Conservation (phyloP, 2,888 invertebrate genomes). For the Leucania comma region DNA sequence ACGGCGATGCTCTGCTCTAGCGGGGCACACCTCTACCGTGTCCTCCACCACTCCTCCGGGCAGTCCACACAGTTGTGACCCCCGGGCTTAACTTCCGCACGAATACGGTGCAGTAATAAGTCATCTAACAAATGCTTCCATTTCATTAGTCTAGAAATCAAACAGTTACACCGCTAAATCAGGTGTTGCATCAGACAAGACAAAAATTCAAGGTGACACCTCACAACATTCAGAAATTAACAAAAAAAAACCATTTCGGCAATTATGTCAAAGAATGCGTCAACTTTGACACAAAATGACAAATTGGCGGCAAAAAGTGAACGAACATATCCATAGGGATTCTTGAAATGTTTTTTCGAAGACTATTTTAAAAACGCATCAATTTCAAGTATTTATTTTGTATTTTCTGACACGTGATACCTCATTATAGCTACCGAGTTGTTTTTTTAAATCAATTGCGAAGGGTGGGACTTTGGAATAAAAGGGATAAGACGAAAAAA, state of each 20-base stretch:
- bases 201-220: not conserved
- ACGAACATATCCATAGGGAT: slow-evolving; percentile 62
- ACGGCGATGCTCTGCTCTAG: too few relatives aligned
- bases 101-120: too few relatives aligned
- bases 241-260: slow-evolving; percentile 20
- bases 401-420: slow-evolving; percentile 60
- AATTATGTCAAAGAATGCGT: slow-evolving; percentile 20
- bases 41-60: too few relatives aligned
- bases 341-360: slow-evolving; percentile 58
- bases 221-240: not conserved
- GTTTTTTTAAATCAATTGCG: slow-evolving; percentile 57
- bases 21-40: too few relatives aligned
- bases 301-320: slow-evolving; percentile 69
- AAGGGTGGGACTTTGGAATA: slow-evolving; percentile 37
- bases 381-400: slow-evolving; percentile 60
- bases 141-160: too few relatives aligned
- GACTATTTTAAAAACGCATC: slow-evolving; percentile 50
- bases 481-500: slow-evolving; percentile 13
- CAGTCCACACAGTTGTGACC: too few relatives aligned
- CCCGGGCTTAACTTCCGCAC: too few relatives aligned
- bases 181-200: too few relatives aligned
- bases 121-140: too few relatives aligned
- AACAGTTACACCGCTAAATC: too few relatives aligned
- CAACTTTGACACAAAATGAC: slow-evolving; percentile 66
- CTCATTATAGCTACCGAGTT: slow-evolving; percentile 62